A percentile compares a stretch with the other conserved stretches of the same genome.
phyloP scores from a whole-genome alignment of 2,113 vertebrate species.

The Phyllostomus discolor region DNA sequence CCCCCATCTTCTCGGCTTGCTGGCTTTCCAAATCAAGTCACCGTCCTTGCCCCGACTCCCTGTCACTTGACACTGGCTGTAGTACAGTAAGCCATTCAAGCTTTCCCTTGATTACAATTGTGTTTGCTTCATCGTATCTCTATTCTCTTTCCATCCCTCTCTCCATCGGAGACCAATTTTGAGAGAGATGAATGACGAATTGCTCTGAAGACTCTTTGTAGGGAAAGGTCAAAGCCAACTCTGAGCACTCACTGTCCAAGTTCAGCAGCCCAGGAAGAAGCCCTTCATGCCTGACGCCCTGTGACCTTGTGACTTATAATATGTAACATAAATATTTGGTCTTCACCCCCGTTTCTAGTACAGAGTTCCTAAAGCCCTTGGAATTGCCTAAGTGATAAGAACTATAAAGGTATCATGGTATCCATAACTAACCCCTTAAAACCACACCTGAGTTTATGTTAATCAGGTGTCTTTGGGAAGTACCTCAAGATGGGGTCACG shows the following conservation, averaged over 20 bases:
- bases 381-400: not conserved
- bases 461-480: not conserved
- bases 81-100: not conserved
- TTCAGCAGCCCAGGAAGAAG: not conserved
- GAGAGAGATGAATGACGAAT: not conserved
- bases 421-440: not conserved
- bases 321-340: not conserved
- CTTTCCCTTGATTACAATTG: not conserved
- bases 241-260: not conserved
- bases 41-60: not conserved
- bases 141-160: not conserved
- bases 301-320: not conserved
- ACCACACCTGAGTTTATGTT: not conserved
- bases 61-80: not conserved
- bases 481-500: not conserved
- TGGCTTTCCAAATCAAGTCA: not conserved
- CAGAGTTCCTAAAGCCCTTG: not conserved
- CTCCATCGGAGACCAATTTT: not conserved
- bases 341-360: not conserved
- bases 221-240: not conserved
- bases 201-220: not conserved
- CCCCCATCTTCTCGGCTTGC: not conserved
- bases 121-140: rapidly evolving
- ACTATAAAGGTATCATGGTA: not conserved
- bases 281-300: not conserved